Evolutionary conservation across 2,797 vertebrate genomes (phyloP), one percentile per base, ranked within the genome.

Genomic region (Sebastes vulpes): DNA sequence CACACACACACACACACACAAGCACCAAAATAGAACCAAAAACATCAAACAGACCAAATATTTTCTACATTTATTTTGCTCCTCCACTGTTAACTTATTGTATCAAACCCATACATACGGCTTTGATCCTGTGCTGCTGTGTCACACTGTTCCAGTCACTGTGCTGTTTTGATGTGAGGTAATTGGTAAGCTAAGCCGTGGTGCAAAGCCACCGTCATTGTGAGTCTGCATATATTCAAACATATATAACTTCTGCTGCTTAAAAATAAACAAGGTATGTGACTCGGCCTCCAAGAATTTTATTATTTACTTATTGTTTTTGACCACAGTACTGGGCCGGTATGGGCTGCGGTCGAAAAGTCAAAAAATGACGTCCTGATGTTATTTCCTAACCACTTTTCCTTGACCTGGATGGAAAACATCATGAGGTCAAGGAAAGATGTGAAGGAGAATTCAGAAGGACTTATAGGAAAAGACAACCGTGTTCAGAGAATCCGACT

Each of bases 11-110:
- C 1, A 31, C 31, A 32, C 65, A 74, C n/a, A 70, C 42, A 54
- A 16, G 28, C 16, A 14, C 31, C 35, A 8, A 81, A 76, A 83
- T 68, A 75, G 42, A 78, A 54, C 20, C n/a, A 52, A 29, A 69
- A 28, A 60, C 21, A 64, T 23, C 18, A 52, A 69, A 53, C 14
- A 23, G 28, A 26, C 53, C 42, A 48, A 65, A 48, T 23, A 31
- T 9, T 48, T 48, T 69, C 59, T 48, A 12, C 16, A 31, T 54
- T 5, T 32, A 7, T 9, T 72, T 48, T 67, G 32, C 11, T 31
- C 6, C n/a, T 53, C 18, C 58, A 29, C 21, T 57, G 23, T 54
- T 31, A 21, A 28, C 16, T 20, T 26, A 46, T 21, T 58, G 12
- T 21, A 58, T 50, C 46, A n/a, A 9, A 48, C 4, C 25, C 10